Evolutionary conservation across 1,140 invertebrate genomes (phyloP), one percentile per base, ranked within the genome.

Genomic region (Phortica variegata): DNA sequence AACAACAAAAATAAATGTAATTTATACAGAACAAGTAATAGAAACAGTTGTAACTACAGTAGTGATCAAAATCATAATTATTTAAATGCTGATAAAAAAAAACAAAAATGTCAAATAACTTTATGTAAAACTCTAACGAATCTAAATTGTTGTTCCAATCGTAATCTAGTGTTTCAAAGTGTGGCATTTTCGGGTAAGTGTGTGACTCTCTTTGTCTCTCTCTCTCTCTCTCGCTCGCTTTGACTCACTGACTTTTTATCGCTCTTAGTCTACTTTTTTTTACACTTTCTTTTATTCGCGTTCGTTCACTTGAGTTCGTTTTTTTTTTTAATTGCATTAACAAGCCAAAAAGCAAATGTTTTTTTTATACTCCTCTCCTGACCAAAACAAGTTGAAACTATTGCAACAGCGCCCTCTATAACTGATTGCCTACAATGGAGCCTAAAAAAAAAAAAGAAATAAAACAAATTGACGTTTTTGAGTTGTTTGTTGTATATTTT

Each of bases 171-270:
- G 87, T 91, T 91, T 87, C 89, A 91, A 86, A 90, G 87, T 81
- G 88, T 91, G 86, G 89, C 89, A 80, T 91, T 91, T 83, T 90
- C 88, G 80, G 89, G 89, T 91, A 89, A 91, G 88, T 89, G 80
- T 58, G 50, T 54, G 50, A 6, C 10, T 10, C 10, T 5, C 23
- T 26, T 5, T 58, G 50, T 58, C 4, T n/a, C 4, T 34, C 13
- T 13, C 4, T 15, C 6, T 17, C 12, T 8, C 8, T 3, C 17
- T 17, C 18, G 16, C 15, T 19, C 18, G 13, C 36, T 16, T 38
- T 19, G 3, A 3, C 16, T 20, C 31, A 10, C 9, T 15, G 29
- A 33, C 42, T 42, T 26, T 55, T 52, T 54, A 10, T 7, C 26
- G 18, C 32, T 18, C 13, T 10, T 19, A 34, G 18, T 23, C 10